Base-by-base conservation (phyloP, 2,797 vertebrate genomes). In the Cottoperca gobio region DNA sequence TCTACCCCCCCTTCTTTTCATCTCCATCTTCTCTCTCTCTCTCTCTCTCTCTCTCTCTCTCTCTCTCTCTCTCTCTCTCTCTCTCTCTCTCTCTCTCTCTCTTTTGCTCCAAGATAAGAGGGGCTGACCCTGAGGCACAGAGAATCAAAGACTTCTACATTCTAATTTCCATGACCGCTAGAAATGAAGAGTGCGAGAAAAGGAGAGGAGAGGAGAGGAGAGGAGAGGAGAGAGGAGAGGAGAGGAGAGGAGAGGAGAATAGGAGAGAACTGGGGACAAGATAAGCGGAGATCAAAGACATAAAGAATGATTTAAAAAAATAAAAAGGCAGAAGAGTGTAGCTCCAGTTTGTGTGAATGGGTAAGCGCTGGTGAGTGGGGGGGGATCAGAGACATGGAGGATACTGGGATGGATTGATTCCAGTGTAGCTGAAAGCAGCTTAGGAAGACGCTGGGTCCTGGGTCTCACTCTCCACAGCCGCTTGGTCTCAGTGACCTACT, bases 401-500 rank as follows among this genome's bases (percentile, higher is more conserved):
- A 68, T 86, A 76, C 57, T 26, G 76, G 76, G 85, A 86, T 78
- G 80, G 85, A 81, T 78, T 70, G 86, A 82, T 88, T 86, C 81
- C 83, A 85, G 75, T 60, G 72, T 52, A 19, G 67, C 49, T 86
- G 82, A 87, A 91, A 92, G 89, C 80, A 78, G 91, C 88, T 92
- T 91, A 92, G 72, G 57, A 87, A 79, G 85, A 89, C 3, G 26
- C 70, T 11, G 69, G 70, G 61, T 58, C 63, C 76, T 42, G 71
- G 78, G 83, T 89, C 73, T 90, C 76, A 81, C 46, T 83, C 73
- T 79, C 68, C 68, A 31, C 73, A 82, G 73, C 70, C 14, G 49
- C 86, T 64, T 87, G 86, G 78, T 87, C 79, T 89, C 80, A 81
- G 75, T 87, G 86, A 92, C 86, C 84, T 71, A 88, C 86, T 92